Evolutionary conservation across 2,797 vertebrate genomes (phyloP).

Genomic region (Catostomus latipinnis): DNA sequence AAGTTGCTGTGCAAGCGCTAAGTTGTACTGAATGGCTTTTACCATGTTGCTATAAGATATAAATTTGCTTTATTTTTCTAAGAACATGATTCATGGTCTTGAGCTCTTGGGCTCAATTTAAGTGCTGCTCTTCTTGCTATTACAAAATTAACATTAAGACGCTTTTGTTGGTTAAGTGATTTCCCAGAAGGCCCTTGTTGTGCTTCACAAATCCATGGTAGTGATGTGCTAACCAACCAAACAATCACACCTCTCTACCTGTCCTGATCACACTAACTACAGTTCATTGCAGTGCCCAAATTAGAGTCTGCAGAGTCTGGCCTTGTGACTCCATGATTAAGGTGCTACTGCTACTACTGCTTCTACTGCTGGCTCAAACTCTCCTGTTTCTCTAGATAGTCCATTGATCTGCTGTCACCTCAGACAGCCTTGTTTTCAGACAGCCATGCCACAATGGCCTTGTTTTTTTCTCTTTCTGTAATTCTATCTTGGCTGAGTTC

Average conservation of each 20-base stretch:
- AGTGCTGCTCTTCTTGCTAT: not conserved
- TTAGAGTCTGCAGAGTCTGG: constrained; percentile 24
- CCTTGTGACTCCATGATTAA: constrained; percentile 34
- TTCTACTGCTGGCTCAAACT: constrained; percentile 8
- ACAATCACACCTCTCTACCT: constrained; percentile 26
- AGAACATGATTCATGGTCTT: not conserved
- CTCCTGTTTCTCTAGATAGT: not conserved
- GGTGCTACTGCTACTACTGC: not conserved
- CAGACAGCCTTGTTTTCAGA: constrained; percentile 21
- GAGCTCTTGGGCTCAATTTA: constrained; percentile 12
- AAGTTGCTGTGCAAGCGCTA: too few species aligned
- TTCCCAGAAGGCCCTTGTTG: constrained; percentile 38
- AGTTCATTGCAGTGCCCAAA: constrained; percentile 15
- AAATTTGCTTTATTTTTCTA: not conserved
- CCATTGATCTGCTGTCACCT: constrained; percentile 37
- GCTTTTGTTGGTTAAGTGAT: constrained; percentile 22
- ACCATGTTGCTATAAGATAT: too few species aligned
- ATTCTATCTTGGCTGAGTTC: not conserved
- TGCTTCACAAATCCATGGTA: not conserved
- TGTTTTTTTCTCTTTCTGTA: not conserved
- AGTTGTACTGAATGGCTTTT: too few species aligned
- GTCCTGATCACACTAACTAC: constrained; percentile 35
- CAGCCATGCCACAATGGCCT: not conserved
- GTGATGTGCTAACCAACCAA: constrained; percentile 27
- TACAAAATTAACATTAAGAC: constrained; percentile 42